Percentiles rank a stretch among this genome's conserved stretches.
phyloP scores from a whole-genome alignment of 2,797 vertebrate species.

The Rhabdomys pumilio region DNA sequence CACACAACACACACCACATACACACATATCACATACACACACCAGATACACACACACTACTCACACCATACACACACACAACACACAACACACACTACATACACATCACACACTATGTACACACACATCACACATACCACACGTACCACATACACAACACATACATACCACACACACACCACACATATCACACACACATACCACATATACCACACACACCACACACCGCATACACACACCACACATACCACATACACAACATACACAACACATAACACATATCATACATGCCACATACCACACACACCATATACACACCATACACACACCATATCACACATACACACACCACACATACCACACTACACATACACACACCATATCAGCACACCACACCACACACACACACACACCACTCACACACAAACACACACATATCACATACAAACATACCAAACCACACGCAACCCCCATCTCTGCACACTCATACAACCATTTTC shows the following conservation, averaged over 20 bases:
- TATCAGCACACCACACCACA: not conserved
- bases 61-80: not conserved
- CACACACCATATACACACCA: not conserved
- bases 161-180: too few species aligned
- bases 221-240: too few species aligned
- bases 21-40: not conserved
- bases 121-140: too few species aligned
- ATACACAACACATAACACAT: not conserved
- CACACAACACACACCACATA: not conserved
- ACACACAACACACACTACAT: too few species aligned
- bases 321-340: not conserved
- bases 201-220: not conserved
- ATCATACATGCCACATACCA: too few species aligned
- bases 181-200: too few species aligned
- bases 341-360: not conserved
- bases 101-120: not conserved
- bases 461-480: too few species aligned
- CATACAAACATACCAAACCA: not conserved
- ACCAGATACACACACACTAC: too few species aligned
- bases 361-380: not conserved
- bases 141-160: too few species aligned
- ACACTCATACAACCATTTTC: not conserved
- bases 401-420: not conserved
- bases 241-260: too few species aligned
- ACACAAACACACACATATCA: not conserved